phyloP scores from a whole-genome alignment of 2,797 vertebrate genomes.

The Hylomyscus alleni region DNA sequence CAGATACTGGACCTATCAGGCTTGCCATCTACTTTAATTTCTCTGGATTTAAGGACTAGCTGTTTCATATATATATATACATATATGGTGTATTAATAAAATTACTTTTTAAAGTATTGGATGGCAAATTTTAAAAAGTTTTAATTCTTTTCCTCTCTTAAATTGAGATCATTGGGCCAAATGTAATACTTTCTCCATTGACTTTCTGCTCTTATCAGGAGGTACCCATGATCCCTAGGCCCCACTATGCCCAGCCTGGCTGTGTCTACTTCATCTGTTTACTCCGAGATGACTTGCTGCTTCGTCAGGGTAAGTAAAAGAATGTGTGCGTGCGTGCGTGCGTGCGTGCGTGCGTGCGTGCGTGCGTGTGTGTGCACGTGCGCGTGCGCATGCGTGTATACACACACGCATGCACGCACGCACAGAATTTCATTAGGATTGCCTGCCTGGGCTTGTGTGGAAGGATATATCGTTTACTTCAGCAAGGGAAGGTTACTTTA shows the following conservation, averaged over 20 bases:
- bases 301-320: slow-evolving; percentile 94
- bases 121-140: slow-evolving; percentile 2
- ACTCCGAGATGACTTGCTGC: slow-evolving; percentile 95
- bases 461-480: not conserved
- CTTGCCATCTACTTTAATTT: not conserved
- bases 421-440: not conserved
- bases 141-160: slow-evolving; percentile 56
- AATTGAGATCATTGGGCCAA: slow-evolving; percentile 3
- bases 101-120: slow-evolving; percentile 1
- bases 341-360: too few relatives aligned
- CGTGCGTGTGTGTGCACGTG: not conserved
- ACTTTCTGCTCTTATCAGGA: slow-evolving; percentile 90
- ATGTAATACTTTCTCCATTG: not conserved
- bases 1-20: not conserved
- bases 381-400: not conserved
- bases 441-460: not conserved
- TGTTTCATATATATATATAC: not conserved
- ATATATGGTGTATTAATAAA: slow-evolving; percentile 26
- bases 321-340: not conserved
- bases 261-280: slow-evolving; percentile 99
- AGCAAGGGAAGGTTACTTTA: not conserved
- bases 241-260: slow-evolving; percentile 97
- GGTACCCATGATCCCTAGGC: slow-evolving; percentile 98
- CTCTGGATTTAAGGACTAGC: not conserved
- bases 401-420: accelerated